Percentiles rank a stretch among this genome's conserved stretches.
phyloP scores from a whole-genome alignment of 2,888 invertebrate genomes.

The Chromoteleia sp. region DNA sequence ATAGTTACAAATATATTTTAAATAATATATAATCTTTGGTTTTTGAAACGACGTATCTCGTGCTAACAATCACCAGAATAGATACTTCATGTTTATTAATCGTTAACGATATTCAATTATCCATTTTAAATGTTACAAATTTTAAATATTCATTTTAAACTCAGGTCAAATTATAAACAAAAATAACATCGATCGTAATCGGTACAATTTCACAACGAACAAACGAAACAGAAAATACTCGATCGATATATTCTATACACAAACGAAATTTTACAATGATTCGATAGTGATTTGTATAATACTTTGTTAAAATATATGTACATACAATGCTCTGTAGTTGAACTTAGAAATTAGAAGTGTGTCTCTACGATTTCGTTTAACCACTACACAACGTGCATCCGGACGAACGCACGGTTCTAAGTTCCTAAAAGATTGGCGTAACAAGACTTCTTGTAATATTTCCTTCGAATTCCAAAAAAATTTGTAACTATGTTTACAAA shows the following conservation, averaged over 20 bases:
- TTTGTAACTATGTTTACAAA: no score
- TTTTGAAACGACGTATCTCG: slow-evolving; percentile 39
- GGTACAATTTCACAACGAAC: background rate
- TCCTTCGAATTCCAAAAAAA: slow-evolving; percentile 63
- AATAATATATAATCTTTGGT: slow-evolving; percentile 76
- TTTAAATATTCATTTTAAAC: background rate
- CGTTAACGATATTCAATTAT: slow-evolving; percentile 9
- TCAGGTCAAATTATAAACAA: background rate
- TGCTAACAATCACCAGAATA: slow-evolving; percentile 29
- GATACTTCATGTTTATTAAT: slow-evolving; percentile 1
- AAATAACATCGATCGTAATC: background rate
- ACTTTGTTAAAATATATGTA: slow-evolving; percentile 73
- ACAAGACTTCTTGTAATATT: slow-evolving; percentile 67
- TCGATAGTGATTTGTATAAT: slow-evolving; percentile 63
- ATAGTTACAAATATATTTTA: slow-evolving; percentile 65
- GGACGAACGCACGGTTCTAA: slow-evolving; percentile 9
- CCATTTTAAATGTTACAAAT: no score
- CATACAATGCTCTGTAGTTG: slow-evolving; percentile 30
- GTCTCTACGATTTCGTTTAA: slow-evolving; percentile 7
- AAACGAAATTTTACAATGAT: slow-evolving; percentile 7
- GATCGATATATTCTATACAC: background rate
- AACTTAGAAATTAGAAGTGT: slow-evolving; percentile 23
- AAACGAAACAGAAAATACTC: background rate
- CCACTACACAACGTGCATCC: slow-evolving; percentile 11
- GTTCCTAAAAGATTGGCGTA: slow-evolving; percentile 38